Conservation (phyloP, 2,888 invertebrate species). For the Pachliopta kotzebuea region DNA sequence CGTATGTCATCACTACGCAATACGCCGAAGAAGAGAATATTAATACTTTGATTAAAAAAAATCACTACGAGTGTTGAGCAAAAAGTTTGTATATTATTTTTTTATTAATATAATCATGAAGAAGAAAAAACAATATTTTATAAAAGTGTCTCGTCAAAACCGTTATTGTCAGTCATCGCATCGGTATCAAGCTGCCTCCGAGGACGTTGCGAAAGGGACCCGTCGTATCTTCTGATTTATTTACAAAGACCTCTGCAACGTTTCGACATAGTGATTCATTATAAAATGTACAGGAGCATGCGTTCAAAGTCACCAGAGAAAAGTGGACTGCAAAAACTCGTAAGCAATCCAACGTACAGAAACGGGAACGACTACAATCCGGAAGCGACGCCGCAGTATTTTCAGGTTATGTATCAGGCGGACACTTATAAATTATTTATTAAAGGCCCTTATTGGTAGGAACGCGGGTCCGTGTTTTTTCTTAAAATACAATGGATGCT, state of each 20-base stretch:
- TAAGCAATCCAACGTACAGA: conserved; percentile 43
- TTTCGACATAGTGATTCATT: conserved; percentile 40
- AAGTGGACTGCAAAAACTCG: conserved; percentile 41
- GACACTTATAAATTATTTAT: conserved; percentile 48
- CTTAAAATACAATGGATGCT: conserved; percentile 43
- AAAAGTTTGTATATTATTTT: background rate
- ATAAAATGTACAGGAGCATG: conserved; percentile 46
- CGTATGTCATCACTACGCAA: no score
- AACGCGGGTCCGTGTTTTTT: conserved; percentile 41
- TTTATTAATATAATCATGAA: conserved; percentile 13
- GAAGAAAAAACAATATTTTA: conserved; percentile 30
- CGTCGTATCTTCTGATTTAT: conserved; percentile 40
- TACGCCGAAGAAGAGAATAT: no score
- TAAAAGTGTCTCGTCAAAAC: conserved; percentile 37
- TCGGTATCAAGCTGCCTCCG: conserved; percentile 40
- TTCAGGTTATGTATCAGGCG: conserved; percentile 57
- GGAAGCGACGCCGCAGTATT: conserved; percentile 62
- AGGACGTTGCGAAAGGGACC: conserved; percentile 42
- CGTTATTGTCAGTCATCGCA: conserved; percentile 43
- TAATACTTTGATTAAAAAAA: no score
- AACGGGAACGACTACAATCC: conserved; percentile 52
- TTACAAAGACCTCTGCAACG: conserved; percentile 38
- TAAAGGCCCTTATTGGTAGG: conserved; percentile 42
- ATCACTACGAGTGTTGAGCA: background rate
- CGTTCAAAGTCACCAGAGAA: conserved; percentile 44